Percentiles rank a stretch among this genome's conserved stretches.
Evolutionary conservation across 2,113 vertebrate species (phyloP).

Genomic region (Lepus europaeus): DNA sequence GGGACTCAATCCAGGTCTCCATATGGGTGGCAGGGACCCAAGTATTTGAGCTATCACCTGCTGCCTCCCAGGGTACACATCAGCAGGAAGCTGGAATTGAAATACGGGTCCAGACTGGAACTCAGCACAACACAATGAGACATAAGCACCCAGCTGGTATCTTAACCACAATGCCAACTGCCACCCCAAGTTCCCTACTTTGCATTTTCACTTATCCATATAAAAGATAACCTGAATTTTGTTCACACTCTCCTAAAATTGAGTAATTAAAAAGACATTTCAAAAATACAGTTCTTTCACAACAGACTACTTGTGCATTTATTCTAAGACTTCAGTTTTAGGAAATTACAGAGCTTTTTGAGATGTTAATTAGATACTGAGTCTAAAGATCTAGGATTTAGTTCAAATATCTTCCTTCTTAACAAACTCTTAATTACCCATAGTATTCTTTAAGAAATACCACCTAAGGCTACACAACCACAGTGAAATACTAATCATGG

Average conservation of each 20-base stretch:
- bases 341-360: background rate
- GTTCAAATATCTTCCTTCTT: background rate
- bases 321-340: background rate
- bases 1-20: no score
- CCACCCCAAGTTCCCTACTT: background rate
- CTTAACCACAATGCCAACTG: no score
- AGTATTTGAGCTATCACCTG: no score
- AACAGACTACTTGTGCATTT: background rate
- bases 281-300: background rate
- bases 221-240: background rate
- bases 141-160: no score
- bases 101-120: no score
- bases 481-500: background rate
- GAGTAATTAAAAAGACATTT: background rate
- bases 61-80: no score
- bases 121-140: no score
- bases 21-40: no score
- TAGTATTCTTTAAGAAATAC: background rate
- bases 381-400: background rate
- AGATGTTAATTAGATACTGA: background rate
- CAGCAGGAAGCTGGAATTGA: no score
- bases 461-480: background rate
- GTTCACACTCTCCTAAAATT: background rate
- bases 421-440: background rate
- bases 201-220: background rate